Percentiles rank a stretch among this genome's conserved stretches.
phyloP scores from a whole-genome alignment of 2,888 invertebrate genomes.

The Drosophila engyochracea region DNA sequence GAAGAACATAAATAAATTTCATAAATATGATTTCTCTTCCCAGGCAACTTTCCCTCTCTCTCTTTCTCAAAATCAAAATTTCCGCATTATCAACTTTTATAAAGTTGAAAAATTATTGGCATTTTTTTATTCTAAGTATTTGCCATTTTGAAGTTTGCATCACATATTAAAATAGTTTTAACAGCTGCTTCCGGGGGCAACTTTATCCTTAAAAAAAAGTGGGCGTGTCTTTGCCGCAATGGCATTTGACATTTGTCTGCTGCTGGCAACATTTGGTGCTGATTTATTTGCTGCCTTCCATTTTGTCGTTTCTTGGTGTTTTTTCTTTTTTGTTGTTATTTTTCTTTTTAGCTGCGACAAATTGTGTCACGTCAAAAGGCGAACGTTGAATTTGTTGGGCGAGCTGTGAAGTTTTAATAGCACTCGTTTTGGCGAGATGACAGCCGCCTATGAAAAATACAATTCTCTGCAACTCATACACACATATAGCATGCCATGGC shows the following conservation, averaged over 20 bases:
- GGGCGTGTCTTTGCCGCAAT: conserved; percentile 34
- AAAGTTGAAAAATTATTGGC: not conserved
- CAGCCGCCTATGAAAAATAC: conserved; percentile 40
- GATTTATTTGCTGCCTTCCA: conserved; percentile 45
- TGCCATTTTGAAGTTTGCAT: not conserved
- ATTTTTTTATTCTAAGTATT: not conserved
- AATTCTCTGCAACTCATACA: conserved; percentile 15
- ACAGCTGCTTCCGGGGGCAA: conserved; percentile 1
- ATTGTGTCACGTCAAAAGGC: conserved; percentile 44
- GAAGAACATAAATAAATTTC: too few species aligned
- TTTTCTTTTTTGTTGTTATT: not conserved
- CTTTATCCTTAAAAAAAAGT: conserved; percentile 1
- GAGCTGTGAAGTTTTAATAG: conserved; percentile 49
- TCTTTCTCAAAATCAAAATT: not conserved
- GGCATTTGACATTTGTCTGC: conserved; percentile 43
- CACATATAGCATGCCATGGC: conserved; percentile 10
- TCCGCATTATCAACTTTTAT: not conserved
- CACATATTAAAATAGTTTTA: conserved; percentile 43
- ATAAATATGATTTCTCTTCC: not conserved
- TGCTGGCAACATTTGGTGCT: conserved; percentile 32
- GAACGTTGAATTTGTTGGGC: conserved; percentile 13
- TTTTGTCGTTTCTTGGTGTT: not conserved
- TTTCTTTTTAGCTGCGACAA: conserved; percentile 13
- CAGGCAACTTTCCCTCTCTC: not conserved
- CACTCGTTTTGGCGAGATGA: conserved; percentile 32